Percentiles rank a stretch among this genome's conserved stretches.
phyloP scores from a whole-genome alignment of 2,113 vertebrate species.

The Centropristis striata region DNA sequence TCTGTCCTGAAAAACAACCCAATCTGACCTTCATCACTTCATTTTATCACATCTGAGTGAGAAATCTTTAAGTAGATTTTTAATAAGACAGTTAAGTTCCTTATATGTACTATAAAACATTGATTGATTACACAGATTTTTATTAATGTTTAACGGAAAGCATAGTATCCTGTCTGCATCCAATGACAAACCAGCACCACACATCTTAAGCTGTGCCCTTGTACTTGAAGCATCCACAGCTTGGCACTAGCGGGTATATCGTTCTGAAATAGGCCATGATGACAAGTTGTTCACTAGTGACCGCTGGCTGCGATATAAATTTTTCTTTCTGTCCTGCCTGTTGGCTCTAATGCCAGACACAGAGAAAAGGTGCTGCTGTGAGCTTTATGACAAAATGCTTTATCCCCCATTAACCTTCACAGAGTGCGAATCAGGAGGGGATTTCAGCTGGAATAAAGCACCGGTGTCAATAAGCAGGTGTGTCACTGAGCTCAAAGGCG shows the following conservation, averaged over 20 bases:
- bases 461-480: conserved; percentile 64
- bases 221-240: conserved; percentile 48
- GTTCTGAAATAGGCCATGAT: conserved; percentile 72
- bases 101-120: neutral
- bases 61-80: conserved; percentile 16
- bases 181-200: conserved; percentile 19
- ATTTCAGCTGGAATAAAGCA: conserved; percentile 70
- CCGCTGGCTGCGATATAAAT: conserved; percentile 65
- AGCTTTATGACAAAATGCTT: conserved; percentile 81
- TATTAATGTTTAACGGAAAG: neutral
- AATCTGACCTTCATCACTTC: conserved; percentile 57
- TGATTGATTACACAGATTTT: conserved; percentile 3
- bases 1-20: conserved; percentile 45
- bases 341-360: conserved; percentile 54
- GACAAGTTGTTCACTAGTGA: conserved; percentile 77
- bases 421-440: conserved; percentile 67
- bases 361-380: conserved; percentile 60
- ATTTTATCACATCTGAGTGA: conserved; percentile 30
- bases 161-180: neutral
- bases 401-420: conserved; percentile 83
- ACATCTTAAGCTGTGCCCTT: conserved; percentile 54
- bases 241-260: conserved; percentile 48
- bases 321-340: conserved; percentile 57
- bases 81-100: neutral
- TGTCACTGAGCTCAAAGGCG: conserved; percentile 56